Percentiles rank a stretch among this genome's conserved stretches.
phyloP scores from a whole-genome alignment of 2,113 vertebrate species.

The Catharus fuscescens region DNA sequence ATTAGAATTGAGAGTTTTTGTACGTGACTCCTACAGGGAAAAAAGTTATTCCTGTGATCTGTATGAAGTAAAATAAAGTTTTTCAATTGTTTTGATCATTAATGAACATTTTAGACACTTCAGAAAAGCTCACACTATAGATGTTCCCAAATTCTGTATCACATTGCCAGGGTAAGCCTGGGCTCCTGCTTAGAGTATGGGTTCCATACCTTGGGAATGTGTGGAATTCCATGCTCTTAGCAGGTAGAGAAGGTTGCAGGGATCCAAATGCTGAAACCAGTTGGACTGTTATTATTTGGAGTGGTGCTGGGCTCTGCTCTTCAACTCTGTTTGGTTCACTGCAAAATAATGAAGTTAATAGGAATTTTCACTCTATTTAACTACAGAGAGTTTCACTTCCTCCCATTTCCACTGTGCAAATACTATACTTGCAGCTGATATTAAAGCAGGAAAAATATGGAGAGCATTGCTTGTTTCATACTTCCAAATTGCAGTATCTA shows the following conservation, averaged over 20 bases:
- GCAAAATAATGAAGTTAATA: background rate
- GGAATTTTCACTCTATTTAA: background rate
- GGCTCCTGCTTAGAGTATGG: background rate
- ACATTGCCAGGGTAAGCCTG: background rate
- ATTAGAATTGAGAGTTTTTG: background rate
- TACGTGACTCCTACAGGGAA: background rate
- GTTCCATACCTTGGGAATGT: background rate
- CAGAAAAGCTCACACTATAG: background rate
- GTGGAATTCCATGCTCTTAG: background rate
- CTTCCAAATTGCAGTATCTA: constrained; percentile 35
- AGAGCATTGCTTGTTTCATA: constrained; percentile 11
- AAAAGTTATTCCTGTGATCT: background rate
- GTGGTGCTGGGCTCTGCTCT: background rate
- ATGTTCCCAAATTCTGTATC: background rate
- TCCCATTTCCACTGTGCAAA: background rate
- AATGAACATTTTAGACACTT: background rate
- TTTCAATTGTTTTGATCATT: background rate
- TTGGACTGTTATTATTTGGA: background rate
- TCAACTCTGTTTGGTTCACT: background rate
- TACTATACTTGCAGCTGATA: background rate
- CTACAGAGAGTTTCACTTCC: background rate
- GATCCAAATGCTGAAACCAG: background rate
- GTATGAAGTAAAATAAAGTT: background rate
- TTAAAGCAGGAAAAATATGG: background rate
- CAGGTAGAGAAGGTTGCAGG: background rate